These are phyloP conservation scores for Stenopsyche tienmushanensis DNA, from an alignment of 1,140 invertebrate genomes.

Conservation along the genomic window DNA sequence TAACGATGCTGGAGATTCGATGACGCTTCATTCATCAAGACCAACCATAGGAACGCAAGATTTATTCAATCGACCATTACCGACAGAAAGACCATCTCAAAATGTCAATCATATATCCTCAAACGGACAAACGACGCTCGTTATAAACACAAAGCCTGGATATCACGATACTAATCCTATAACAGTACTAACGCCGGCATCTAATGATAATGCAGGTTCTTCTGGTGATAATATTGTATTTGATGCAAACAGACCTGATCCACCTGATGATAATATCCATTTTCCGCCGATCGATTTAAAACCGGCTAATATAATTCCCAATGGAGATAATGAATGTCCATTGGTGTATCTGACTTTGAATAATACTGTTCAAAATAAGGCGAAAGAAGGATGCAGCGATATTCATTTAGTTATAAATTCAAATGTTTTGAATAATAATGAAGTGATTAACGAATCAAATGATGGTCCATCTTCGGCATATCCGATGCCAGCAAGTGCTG, in stretches of 20 bases:
- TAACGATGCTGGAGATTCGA: constrained; percentile 3
- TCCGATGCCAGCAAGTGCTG: background rate
- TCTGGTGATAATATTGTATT: background rate
- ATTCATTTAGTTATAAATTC: constrained; percentile 36
- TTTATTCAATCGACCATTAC: constrained; percentile 21
- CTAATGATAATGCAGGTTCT: background rate
- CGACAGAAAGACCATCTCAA: background rate
- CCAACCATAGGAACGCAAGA: constrained; percentile 16
- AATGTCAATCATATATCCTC: constrained; percentile 6
- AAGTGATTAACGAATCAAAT: background rate
- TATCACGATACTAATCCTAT: constrained; percentile 8
- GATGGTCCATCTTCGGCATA: background rate
- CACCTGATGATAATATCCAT: constrained; percentile 3
- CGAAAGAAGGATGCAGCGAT: constrained; percentile 34
- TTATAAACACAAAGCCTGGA: constrained; percentile 19
- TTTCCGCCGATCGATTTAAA: constrained; percentile 13
- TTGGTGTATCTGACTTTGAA: constrained; percentile 34
- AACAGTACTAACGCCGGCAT: constrained; percentile 17
- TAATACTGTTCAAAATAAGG: constrained; percentile 29
- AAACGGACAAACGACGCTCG: constrained; percentile 4
- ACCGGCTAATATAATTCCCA: constrained; percentile 2
- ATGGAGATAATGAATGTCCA: constrained; percentile 24
- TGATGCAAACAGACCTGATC: constrained; percentile 12
- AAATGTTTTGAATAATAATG: constrained; percentile 30
- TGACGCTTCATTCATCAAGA: constrained; percentile 2